Evolutionary conservation across 1,140 invertebrate species (phyloP).

Genomic region (Nixonia krombeini): DNA sequence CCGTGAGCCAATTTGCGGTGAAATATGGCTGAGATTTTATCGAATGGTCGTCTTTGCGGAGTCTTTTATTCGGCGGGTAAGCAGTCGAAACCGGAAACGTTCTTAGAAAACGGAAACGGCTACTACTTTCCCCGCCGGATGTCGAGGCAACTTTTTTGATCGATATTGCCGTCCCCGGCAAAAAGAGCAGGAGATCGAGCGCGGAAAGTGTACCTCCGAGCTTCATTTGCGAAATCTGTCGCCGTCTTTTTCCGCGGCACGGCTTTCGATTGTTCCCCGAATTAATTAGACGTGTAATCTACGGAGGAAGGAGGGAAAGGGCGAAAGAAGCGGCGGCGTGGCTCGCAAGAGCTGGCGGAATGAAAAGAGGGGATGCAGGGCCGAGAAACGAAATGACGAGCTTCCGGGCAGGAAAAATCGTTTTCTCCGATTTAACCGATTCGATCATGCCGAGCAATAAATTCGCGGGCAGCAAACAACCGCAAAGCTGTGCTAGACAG

Average conservation of each 20-base stretch:
- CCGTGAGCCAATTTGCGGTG: not conserved
- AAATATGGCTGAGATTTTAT: not conserved
- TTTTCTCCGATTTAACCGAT: slow-evolving; percentile 39
- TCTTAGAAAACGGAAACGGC: slow-evolving; percentile 19
- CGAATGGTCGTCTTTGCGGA: slow-evolving; percentile 24
- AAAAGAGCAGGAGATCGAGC: not conserved
- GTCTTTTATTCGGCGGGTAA: slow-evolving; percentile 50
- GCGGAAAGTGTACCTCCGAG: too few relatives aligned
- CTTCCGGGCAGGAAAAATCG: slow-evolving; percentile 34
- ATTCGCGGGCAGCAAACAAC: slow-evolving; percentile 54
- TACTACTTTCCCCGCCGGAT: slow-evolving; percentile 5
- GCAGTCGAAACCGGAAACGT: slow-evolving; percentile 30
- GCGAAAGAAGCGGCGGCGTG: too few relatives aligned
- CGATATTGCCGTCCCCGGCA: not conserved
- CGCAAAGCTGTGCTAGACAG: slow-evolving; percentile 51
- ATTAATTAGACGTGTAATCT: not conserved
- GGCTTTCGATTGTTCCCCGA: too few relatives aligned
- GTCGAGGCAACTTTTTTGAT: not conserved
- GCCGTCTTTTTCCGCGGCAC: too few relatives aligned
- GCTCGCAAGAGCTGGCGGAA: too few relatives aligned
- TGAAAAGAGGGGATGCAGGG: too few relatives aligned
- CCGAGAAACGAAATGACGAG: slow-evolving; percentile 15
- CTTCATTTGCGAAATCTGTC: too few relatives aligned
- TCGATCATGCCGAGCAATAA: slow-evolving; percentile 48
- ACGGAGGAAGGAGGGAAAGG: slow-evolving; percentile 12